Conservation (phyloP, 2,797 vertebrate species). For the Mastacembelus armatus region DNA sequence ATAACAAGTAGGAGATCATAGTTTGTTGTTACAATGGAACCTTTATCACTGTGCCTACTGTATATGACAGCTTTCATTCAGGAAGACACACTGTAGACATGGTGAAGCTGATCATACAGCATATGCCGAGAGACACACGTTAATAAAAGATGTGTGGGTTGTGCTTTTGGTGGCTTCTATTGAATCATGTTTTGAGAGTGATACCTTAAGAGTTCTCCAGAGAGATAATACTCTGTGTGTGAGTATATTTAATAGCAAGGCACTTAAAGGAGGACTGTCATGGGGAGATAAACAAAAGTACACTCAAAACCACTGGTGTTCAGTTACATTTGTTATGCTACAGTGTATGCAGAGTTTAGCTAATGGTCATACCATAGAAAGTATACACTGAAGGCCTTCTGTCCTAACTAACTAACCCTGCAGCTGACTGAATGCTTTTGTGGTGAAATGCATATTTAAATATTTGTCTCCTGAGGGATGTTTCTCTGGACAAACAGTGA, state of each 20-base stretch:
- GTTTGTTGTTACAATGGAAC: slow-evolving; percentile 7
- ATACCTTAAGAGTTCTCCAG: neutral
- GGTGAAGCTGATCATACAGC: slow-evolving; percentile 31
- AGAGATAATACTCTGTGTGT: neutral
- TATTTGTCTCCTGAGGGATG: slow-evolving; percentile 14
- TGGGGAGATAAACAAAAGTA: neutral
- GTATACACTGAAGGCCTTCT: neutral
- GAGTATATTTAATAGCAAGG: too few species aligned
- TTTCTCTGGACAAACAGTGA: slow-evolving; percentile 1
- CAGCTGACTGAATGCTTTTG: slow-evolving; percentile 11
- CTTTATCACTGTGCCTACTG: slow-evolving; percentile 1
- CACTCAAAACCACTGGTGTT: neutral
- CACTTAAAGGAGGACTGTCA: neutral
- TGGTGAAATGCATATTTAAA: slow-evolving; percentile 27
- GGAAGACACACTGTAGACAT: neutral
- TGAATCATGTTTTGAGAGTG: neutral
- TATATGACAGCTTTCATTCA: slow-evolving; percentile 1
- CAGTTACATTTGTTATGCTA: neutral
- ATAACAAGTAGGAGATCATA: too few species aligned
- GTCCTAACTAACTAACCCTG: neutral
- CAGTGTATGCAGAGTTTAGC: too few species aligned
- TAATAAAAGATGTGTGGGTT: slow-evolving; percentile 4
- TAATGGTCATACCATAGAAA: neutral
- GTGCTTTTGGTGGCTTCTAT: neutral
- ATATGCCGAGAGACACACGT: slow-evolving; percentile 10